A percentile compares a stretch with the other conserved stretches of the same genome.
Evolutionary conservation across 2,113 vertebrate genomes (phyloP).

Genomic region (Tylochromis polylepis): DNA sequence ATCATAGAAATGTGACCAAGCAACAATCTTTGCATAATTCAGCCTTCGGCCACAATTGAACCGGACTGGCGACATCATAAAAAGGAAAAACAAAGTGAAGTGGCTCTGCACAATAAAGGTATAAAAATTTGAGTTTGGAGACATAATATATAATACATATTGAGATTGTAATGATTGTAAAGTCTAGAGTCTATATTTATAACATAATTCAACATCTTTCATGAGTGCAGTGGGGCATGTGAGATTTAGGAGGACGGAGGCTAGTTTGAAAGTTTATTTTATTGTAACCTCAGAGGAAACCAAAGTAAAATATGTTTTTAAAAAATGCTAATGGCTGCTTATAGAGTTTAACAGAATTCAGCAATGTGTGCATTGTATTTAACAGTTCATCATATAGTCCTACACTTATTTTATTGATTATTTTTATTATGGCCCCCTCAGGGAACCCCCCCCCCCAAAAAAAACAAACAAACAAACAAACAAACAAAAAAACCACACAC

Average conservation of each 20-base stretch:
- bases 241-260: not conserved
- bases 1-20: not conserved
- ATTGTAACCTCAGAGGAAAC: not conserved
- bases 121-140: not conserved
- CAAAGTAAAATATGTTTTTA: not conserved
- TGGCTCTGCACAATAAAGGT: rapidly evolving
- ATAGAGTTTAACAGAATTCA: not conserved
- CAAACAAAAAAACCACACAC: not conserved
- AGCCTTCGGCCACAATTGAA: not conserved
- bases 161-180: not conserved
- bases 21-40: not conserved
- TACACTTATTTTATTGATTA: not conserved
- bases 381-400: not conserved
- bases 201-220: not conserved
- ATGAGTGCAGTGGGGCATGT: not conserved
- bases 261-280: not conserved
- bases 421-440: rapidly evolving
- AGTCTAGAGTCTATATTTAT: rapidly evolving
- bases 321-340: not conserved
- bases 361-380: not conserved
- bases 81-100: not conserved
- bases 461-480: not conserved
- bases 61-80: not conserved
- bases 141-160: not conserved
- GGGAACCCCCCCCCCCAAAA: rapidly evolving